Conservation (phyloP, 2,888 invertebrate species). For the Marronus borbonicus region DNA sequence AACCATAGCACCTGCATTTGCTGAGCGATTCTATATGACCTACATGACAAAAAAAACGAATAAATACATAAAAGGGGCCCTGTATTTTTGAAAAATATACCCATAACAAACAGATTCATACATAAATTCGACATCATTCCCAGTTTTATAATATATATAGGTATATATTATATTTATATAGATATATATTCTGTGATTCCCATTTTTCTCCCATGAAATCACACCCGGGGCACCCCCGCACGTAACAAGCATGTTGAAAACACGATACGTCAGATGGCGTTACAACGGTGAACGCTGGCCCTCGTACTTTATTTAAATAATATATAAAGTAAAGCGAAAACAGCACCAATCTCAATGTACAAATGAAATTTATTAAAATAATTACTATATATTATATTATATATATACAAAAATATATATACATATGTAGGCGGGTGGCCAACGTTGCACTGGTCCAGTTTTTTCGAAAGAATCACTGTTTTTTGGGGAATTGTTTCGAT, state of each 20-base stretch:
- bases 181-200: constrained; percentile 58
- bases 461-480: constrained; percentile 2
- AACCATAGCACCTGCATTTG: no score
- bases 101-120: not conserved
- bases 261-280: constrained; percentile 19
- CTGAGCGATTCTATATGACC: no score
- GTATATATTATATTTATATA: constrained; percentile 40
- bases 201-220: constrained; percentile 49
- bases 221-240: constrained; percentile 40
- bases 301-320: constrained; percentile 2
- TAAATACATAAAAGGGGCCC: constrained; percentile 28
- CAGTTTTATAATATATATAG: constrained; percentile 54
- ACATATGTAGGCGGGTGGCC: constrained; percentile 29
- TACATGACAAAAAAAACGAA: not conserved
- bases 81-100: not conserved
- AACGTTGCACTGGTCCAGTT: constrained; percentile 26
- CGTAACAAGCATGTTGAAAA: constrained; percentile 18
- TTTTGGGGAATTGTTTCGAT: constrained; percentile 44
- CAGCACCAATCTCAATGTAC: constrained; percentile 50
- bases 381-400: constrained; percentile 29
- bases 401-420: not conserved
- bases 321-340: constrained; percentile 13
- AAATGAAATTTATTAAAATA: constrained; percentile 38
- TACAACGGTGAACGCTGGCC: constrained; percentile 41
- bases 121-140: constrained; percentile 55